These are phyloP conservation scores for Paratilapia polleni DNA, from an alignment of 2,113 vertebrate species.

Conservation along the genomic window DNA sequence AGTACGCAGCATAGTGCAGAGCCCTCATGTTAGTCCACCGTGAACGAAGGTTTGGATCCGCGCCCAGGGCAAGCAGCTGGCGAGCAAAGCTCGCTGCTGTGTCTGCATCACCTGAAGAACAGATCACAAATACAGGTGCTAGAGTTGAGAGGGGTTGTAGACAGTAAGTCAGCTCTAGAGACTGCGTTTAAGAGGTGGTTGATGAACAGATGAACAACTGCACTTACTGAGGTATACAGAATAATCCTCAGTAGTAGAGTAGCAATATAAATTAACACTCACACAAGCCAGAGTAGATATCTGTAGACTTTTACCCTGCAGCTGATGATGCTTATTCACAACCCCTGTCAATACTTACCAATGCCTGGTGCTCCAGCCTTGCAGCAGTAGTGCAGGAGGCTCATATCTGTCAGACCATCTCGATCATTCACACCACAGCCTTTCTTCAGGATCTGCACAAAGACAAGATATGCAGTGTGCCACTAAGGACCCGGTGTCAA, in stretches of 20 bases:
- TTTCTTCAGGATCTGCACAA: slow-evolving; percentile 90
- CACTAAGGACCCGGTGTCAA: neutral
- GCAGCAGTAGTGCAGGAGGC: slow-evolving; percentile 95
- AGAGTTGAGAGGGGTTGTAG: neutral
- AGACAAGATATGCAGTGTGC: slow-evolving; percentile 23
- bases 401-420: slow-evolving; percentile 97
- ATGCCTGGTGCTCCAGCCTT: slow-evolving; percentile 97
- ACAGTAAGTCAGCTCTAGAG: neutral
- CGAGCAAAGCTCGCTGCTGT: slow-evolving; percentile 89
- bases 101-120: slow-evolving; percentile 88
- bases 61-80: slow-evolving; percentile 89
- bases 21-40: slow-evolving; percentile 99
- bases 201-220: slow-evolving; percentile 2
- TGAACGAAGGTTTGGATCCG: slow-evolving; percentile 89
- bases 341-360: slow-evolving; percentile 80
- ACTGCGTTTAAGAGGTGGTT: neutral
- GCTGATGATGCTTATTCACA: neutral
- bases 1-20: slow-evolving; percentile 97
- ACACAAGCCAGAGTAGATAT: neutral
- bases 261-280: neutral
- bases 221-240: neutral
- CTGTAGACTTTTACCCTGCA: neutral
- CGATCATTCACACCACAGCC: slow-evolving; percentile 96
- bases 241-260: neutral
- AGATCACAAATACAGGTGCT: neutral